A percentile compares a stretch with the other conserved stretches of the same genome.
Evolutionary conservation across 2,797 vertebrate genomes (phyloP).

Genomic region (Eremophila alpestris): DNA sequence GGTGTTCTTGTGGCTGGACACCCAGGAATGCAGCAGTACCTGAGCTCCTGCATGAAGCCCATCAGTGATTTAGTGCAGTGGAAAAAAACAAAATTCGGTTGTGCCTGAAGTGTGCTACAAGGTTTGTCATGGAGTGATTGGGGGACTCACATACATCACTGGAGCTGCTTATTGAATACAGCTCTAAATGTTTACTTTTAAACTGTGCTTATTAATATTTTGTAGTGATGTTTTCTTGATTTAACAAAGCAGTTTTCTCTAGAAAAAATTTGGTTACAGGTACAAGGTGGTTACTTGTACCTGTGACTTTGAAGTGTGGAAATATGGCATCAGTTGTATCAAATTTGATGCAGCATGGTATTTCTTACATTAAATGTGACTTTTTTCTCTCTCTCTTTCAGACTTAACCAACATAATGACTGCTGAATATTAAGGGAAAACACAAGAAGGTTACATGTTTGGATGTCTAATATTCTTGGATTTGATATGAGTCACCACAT

Average conservation of each 20-base stretch:
- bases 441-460: conserved; percentile 78
- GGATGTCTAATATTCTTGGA: conserved; percentile 84
- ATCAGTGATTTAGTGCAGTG: not conserved
- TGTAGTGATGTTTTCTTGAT: not conserved
- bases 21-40: not conserved
- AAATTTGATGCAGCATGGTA: not conserved
- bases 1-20: not conserved
- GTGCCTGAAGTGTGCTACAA: not conserved
- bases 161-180: not conserved
- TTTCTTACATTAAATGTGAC: not conserved
- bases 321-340: not conserved
- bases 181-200: not conserved
- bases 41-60: not conserved
- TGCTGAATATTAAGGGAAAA: conserved; percentile 80
- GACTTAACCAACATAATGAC: conserved; percentile 89
- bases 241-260: not conserved
- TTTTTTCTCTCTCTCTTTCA: conserved; percentile 74
- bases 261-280: not conserved
- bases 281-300: not conserved
- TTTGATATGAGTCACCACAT: conserved; percentile 80
- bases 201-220: not conserved
- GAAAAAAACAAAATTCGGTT: not conserved
- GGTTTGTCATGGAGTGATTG: not conserved
- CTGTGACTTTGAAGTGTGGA: not conserved
- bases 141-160: not conserved